Conservation (phyloP, 2,888 invertebrate species). For the Tetramorium bicarinatum region DNA sequence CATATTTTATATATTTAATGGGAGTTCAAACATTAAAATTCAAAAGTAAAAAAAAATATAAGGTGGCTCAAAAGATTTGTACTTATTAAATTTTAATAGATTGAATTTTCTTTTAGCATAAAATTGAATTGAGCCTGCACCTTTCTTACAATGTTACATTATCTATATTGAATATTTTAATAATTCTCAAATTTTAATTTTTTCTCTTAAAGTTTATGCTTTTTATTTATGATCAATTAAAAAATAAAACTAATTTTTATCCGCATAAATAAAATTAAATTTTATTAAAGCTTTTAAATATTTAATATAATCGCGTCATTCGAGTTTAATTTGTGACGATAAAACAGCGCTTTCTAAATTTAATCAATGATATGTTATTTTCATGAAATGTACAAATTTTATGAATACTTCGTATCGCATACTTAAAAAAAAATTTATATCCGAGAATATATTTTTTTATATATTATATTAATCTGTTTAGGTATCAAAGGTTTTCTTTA, state of each 20-base stretch:
- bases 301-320: background rate
- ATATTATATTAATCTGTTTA: conserved; percentile 16
- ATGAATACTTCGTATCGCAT: conserved; percentile 1
- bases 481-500: background rate
- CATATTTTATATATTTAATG: background rate
- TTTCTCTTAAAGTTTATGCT: background rate
- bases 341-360: background rate
- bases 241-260: conserved; percentile 5
- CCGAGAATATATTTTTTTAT: background rate
- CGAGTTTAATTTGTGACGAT: background rate
- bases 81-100: background rate
- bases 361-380: background rate
- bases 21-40: background rate
- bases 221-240: background rate
- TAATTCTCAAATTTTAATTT: background rate
- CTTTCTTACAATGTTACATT: background rate
- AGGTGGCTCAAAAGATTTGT: background rate
- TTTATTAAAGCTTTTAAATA: background rate
- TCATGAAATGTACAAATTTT: conserved; percentile 1
- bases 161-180: background rate
- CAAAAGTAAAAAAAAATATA: background rate
- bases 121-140: background rate
- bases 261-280: background rate
- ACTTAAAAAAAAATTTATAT: background rate
- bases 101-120: background rate